phyloP scores from a whole-genome alignment of 92 coral and sea anemone genomes.

The Phymanthus crucifer region DNA sequence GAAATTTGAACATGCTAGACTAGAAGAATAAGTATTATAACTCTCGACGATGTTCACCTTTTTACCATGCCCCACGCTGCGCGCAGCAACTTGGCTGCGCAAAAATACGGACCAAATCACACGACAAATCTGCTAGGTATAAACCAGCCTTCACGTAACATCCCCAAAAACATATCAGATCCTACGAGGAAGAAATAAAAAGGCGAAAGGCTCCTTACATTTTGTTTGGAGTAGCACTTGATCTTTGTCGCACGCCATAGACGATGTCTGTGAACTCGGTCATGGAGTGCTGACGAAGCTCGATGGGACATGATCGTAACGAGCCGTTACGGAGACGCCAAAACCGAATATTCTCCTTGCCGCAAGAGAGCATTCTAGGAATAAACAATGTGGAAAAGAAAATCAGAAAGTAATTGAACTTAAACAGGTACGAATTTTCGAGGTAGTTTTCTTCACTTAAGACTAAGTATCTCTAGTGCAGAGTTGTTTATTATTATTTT shows the following conservation, averaged over 20 bases:
- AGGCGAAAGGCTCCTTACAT: constrained; percentile 42
- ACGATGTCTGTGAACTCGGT: constrained; percentile 79
- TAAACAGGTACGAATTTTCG: not conserved
- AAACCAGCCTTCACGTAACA: too few species aligned
- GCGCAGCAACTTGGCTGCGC: too few species aligned
- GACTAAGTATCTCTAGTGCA: too few species aligned
- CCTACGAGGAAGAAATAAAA: not conserved
- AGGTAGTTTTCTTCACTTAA: not conserved
- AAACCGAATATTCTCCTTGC: constrained; percentile 90
- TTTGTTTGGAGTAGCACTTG: constrained; percentile 69
- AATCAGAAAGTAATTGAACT: not conserved
- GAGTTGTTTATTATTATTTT: too few species aligned
- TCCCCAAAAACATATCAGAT: not conserved
- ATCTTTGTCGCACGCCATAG: constrained; percentile 69
- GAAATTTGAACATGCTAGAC: too few species aligned
- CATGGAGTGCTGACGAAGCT: constrained; percentile 77
- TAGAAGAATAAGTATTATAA: too few species aligned
- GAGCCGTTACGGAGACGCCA: constrained; percentile 97
- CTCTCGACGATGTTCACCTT: too few species aligned
- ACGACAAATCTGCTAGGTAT: not conserved
- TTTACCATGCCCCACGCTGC: too few species aligned
- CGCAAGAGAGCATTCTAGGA: constrained; percentile 90
- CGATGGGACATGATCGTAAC: constrained; percentile 88
- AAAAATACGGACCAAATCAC: too few species aligned
- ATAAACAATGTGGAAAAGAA: not conserved